Base-by-base conservation (phyloP, 1,140 invertebrate species). In the Pararge aegeria region DNA sequence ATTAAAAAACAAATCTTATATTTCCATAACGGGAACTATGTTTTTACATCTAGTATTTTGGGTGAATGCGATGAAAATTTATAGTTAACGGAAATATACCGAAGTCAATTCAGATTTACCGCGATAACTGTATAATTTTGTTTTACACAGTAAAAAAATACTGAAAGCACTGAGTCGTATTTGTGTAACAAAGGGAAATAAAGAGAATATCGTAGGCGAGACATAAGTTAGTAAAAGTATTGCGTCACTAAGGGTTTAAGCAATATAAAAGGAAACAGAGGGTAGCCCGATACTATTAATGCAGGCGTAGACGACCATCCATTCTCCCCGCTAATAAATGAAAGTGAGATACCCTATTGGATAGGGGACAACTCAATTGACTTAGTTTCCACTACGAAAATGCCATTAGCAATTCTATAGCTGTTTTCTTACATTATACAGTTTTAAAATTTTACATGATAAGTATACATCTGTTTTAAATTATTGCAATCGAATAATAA, bases 241-340 rank as follows among this genome's bases (percentile, higher is more conserved):
- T 50, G 16, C 27, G 42, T 44, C 48, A 56, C 37, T 52, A 53
- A 55, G 30, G 52, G 30, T 30, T 40, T 55, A 34, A 42, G 37
- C 53, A 52, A 62, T 52, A 56, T 55, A 52, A 56, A 62, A 62
- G 30, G 54, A 50, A 55, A 49, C 42, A 56, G 44, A 51, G 60
- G 60, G 46, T 40, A 48, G 38, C 5, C 21, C 54, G 29, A 62
- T 56, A 52, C 34, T 59, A 64, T 64, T 60, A 64, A 60, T 51
- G 62, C 44, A 64, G 46, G 53, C 62, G 38, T 24, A 51, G 62
- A 21, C 37, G 24, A 37, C 51, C 55, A 58, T 61, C 51, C 30
- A 67, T 59, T 67, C 44, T 54, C 38, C 40, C 55, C 34, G 48
- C 52, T 67, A 58, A 67, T 67, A 67, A 63, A 67, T 62, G 65